phyloP scores from a whole-genome alignment of 2,888 invertebrate species.

The Cheiracanthium punctorium region DNA sequence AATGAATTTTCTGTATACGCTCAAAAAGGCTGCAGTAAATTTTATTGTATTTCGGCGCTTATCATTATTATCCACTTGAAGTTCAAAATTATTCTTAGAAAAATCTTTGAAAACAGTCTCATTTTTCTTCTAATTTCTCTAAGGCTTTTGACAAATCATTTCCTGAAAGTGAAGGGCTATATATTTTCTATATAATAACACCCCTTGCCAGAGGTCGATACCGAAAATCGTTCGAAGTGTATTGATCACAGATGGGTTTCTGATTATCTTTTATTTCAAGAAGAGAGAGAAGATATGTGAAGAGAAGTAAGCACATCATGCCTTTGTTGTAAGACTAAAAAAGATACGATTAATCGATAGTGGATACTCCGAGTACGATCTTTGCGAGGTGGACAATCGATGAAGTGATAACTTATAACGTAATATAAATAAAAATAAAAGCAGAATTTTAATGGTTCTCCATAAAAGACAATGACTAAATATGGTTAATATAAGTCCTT shows the following conservation, averaged over 20 bases:
- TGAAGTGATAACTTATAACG: too few relatives aligned
- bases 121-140: background rate
- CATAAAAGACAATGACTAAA: too few relatives aligned
- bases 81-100: background rate
- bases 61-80: background rate
- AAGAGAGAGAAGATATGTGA: background rate
- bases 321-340: background rate
- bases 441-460: too few relatives aligned
- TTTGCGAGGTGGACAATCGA: too few relatives aligned
- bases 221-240: background rate
- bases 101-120: background rate
- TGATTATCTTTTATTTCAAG: slow-evolving; percentile 1
- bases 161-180: background rate
- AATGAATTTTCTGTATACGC: too few relatives aligned
- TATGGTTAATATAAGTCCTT: too few relatives aligned
- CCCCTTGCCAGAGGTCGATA: background rate
- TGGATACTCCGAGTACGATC: too few relatives aligned
- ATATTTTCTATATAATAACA: slow-evolving; percentile 2
- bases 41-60: background rate
- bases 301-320: background rate
- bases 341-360: background rate
- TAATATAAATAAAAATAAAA: too few relatives aligned
- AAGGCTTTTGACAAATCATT: background rate
- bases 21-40: too few relatives aligned
- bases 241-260: background rate